Evolutionary conservation across 2,888 invertebrate species (phyloP).

Genomic region (Volucella bombylans): DNA sequence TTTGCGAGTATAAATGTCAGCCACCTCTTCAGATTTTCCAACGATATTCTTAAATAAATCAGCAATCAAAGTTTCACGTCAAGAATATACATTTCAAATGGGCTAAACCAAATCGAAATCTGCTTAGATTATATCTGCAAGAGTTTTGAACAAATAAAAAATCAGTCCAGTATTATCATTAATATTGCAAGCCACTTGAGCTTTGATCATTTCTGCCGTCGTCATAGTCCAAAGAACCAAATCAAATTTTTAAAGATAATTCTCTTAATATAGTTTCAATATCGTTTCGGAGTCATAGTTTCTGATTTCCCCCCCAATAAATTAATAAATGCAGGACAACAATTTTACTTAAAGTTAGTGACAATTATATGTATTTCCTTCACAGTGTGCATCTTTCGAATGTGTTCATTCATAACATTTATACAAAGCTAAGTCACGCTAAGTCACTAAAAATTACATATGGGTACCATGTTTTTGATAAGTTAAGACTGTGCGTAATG

Average conservation of each 20-base stretch:
- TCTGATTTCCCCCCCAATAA: conserved; percentile 26
- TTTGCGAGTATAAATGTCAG: too few relatives aligned
- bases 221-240: conserved; percentile 43
- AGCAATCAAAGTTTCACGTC: conserved; percentile 14
- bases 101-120: background rate
- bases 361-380: background rate
- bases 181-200: conserved; percentile 46
- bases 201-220: conserved; percentile 41
- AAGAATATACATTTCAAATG: conserved; percentile 11
- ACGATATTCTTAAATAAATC: conserved; percentile 5
- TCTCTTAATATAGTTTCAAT: background rate
- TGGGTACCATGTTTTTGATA: conserved; percentile 10
- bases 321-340: background rate
- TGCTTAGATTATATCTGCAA: background rate
- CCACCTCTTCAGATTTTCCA: conserved; percentile 20
- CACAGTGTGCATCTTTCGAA: background rate
- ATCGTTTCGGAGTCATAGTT: background rate
- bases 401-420: background rate
- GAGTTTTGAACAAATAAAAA: background rate
- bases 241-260: conserved; percentile 26
- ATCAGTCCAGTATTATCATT: background rate
- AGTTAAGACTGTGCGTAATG: conserved; percentile 1
- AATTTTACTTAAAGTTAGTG: background rate
- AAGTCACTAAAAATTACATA: background rate
- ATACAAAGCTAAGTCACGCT: background rate